phyloP scores from a whole-genome alignment of 2,797 vertebrate genomes.

The Vultur gryphus region DNA sequence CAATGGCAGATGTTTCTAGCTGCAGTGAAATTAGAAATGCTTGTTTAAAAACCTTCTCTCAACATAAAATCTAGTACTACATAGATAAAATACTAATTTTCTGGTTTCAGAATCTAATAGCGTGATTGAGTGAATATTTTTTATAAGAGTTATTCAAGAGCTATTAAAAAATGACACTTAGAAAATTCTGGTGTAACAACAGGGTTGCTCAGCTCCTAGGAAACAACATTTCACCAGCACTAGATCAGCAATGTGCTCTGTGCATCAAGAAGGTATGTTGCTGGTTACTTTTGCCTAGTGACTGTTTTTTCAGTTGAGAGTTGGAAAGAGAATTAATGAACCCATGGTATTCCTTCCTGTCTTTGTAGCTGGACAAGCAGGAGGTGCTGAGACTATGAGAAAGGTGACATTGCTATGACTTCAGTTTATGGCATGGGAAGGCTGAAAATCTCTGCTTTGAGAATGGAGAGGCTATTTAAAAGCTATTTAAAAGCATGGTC shows the following conservation, averaged over 20 bases:
- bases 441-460: neutral
- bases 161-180: neutral
- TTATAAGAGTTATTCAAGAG: neutral
- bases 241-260: neutral
- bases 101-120: neutral
- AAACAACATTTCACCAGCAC: neutral
- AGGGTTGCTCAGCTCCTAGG: neutral
- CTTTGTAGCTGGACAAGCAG: neutral
- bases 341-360: neutral
- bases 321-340: neutral
- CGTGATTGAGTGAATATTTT: neutral
- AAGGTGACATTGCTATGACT: neutral
- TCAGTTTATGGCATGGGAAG: neutral
- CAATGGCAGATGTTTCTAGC: neutral
- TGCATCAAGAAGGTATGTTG: neutral
- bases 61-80: neutral
- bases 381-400: neutral
- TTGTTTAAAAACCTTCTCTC: neutral
- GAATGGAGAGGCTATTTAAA: neutral
- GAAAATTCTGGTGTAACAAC: neutral
- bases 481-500: neutral
- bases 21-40: neutral
- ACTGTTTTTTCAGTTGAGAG: neutral
- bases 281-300: neutral
- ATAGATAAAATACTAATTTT: neutral